Conservation (phyloP, 2,797 vertebrate genomes). For the Buphagus erythrorhynchus region DNA sequence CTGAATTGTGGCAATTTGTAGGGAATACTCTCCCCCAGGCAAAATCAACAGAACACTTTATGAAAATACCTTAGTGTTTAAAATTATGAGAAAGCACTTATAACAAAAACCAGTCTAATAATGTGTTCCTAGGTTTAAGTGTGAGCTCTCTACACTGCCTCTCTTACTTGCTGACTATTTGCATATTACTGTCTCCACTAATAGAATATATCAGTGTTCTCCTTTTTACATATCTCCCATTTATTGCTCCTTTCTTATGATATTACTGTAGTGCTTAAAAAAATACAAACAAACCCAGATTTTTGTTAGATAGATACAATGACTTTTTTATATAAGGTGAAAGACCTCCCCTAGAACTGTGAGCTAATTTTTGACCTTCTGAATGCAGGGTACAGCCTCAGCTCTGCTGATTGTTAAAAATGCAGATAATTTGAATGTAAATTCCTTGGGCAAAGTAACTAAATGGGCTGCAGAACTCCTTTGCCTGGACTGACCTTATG, state of each 20-base stretch:
- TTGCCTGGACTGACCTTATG: not conserved
- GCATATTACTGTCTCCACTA: not conserved
- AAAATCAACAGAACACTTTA: not conserved
- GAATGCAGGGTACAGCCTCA: not conserved
- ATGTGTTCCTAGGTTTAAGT: not conserved
- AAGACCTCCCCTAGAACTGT: rapidly evolving
- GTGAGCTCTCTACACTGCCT: not conserved
- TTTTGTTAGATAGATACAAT: not conserved
- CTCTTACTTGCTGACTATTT: not conserved
- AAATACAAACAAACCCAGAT: not conserved
- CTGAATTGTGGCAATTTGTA: not conserved
- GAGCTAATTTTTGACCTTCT: not conserved
- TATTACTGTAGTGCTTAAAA: not conserved
- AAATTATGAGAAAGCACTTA: not conserved
- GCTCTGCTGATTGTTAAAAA: not conserved
- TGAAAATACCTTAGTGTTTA: not conserved
- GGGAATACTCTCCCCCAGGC: not conserved
- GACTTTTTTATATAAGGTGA: not conserved
- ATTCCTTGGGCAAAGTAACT: not conserved
- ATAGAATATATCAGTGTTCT: not conserved
- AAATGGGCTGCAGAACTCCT: not conserved
- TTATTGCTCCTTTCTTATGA: not conserved
- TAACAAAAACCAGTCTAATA: not conserved
- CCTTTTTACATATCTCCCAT: not conserved
- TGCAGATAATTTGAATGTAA: not conserved